Evolutionary conservation across 2,113 vertebrate genomes (phyloP), one percentile per base, ranked within the genome.

Genomic region (Rattus rattus): DNA sequence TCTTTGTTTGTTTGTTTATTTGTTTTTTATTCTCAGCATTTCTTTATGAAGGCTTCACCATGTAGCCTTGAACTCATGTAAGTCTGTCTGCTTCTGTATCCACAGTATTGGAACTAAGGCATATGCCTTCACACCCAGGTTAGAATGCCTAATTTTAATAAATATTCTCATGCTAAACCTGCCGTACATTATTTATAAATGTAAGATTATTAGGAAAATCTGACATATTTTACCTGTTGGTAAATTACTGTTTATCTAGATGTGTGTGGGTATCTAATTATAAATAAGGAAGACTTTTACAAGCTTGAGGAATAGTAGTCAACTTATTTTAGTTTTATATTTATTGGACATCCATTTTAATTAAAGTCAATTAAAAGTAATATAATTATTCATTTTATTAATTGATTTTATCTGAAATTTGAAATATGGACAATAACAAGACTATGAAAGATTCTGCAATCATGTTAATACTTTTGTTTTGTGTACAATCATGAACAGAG

Each of bases 391-490:
- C 13, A 69, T 69, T 69, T 69, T 69, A 69, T 33, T 69, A 69
- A 67, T 67, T 30, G 91, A 89, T 86, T 96, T 91, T 88, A 91
- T 1, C 22, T 93, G 30, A 20, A 26, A 80, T 90, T 94, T 92
- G 20, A 94, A 96, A 92, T 63, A 61, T 24, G 1, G 26, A 56
- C 0, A 94, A 10, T 79, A 73, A 54, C 4, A 1, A 52, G 90
- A 76, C 4, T 77, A 5, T 87, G 33, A 90, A 73, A 89, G 8
- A n/a, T 85, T 91, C 56, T 59, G 16, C 19, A 67, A 84, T 19
- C 16, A 56, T 52, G 28, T 4, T 88, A 81, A 72, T 26, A 73
- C 2, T 63, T 86, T 69, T n/a, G 49, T 49, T 92, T 90, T 90
- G 1, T 79, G 83, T 33, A 5, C 72, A 65, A 77, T 77, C 43